Conservation (phyloP, 2,797 vertebrate genomes). For the Lepidocolaptes lacrymiger region DNA sequence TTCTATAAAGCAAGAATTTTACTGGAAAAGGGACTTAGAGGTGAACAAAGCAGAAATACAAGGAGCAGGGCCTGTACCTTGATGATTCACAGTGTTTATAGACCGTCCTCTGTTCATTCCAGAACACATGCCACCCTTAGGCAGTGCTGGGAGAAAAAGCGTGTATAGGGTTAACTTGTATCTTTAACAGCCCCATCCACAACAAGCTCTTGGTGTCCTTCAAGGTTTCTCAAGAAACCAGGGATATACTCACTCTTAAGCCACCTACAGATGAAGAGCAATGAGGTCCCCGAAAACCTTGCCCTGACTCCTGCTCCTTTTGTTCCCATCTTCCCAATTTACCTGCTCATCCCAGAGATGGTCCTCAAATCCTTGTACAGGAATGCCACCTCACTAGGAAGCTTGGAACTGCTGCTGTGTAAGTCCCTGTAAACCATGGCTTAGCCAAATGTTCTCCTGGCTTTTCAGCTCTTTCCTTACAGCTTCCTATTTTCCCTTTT, state of each 20-base stretch:
- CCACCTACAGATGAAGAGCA: neutral
- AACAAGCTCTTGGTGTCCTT: too few relatives aligned
- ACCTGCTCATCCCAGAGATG: neutral
- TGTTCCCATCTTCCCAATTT: neutral
- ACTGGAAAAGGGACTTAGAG: neutral
- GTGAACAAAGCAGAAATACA: neutral
- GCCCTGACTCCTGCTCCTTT: neutral
- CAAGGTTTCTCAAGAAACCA: neutral
- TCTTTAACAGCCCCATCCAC: neutral
- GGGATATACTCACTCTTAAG: neutral
- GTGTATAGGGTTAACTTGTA: rapidly evolving
- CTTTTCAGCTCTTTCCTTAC: neutral
- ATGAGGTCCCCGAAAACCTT: rapidly evolving
- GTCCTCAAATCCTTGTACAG: rapidly evolving
- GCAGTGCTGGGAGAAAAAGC: neutral
- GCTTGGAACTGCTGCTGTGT: neutral
- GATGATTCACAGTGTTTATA: neutral
- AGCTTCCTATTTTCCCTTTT: neutral
- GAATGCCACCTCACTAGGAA: neutral
- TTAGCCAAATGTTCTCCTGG: neutral
- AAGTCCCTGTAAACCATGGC: neutral
- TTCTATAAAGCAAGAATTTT: neutral
- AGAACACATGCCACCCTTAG: neutral
- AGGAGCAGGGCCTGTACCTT: neutral
- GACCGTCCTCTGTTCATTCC: neutral